Base-by-base conservation (phyloP, 2,113 vertebrate species). In the Cisticola juncidis region DNA sequence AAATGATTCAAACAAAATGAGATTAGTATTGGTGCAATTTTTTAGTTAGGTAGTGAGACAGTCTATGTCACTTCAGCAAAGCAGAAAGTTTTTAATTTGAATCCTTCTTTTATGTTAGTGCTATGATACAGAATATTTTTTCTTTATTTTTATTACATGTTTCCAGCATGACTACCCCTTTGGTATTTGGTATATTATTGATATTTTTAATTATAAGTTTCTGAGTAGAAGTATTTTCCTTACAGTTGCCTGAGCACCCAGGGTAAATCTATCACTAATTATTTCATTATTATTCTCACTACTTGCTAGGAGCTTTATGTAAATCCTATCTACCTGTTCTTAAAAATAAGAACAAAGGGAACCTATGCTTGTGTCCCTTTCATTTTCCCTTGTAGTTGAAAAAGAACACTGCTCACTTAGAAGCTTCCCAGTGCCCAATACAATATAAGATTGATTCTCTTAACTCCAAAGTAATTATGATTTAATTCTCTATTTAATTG, bases 401-500 rank as follows among this genome's bases (percentile, higher is more conserved):
- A 89, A 76, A 33, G 28, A 90, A 62, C 23, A 6, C 21, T 36
- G 22, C n/a, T 73, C 31, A 50, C 62, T 86, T 88, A 68, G 33
- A 90, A 86, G 48, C 56, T 81, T 88, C 68, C 48, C 1, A 1
- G 31, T 81, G 22, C 20, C n/a, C 31, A 66, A 51, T 28, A 79
- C 40, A 91, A 74, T 91, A 47, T 25, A 72, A 92, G 77, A 92
- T 57, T 71, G 68, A 94, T 94, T 96, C 69, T 77, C 53, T 81
- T 93, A 56, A 79, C 76, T 92, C 82, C 5, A 12, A 96, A 76
- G 76, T 95, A 95, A 97, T 96, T 96, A 96, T 90, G 93, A 95
- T 91, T 84, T 96, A 95, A 97, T 96, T 97, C 77, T 69, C 83
- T 93, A 56, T 79, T 96, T 97, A 97, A 97, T 93, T 97, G 94